These are phyloP conservation scores for Parnassius mnemosyne DNA, from an alignment of 2,888 invertebrate genomes.

Conservation along the genomic window DNA sequence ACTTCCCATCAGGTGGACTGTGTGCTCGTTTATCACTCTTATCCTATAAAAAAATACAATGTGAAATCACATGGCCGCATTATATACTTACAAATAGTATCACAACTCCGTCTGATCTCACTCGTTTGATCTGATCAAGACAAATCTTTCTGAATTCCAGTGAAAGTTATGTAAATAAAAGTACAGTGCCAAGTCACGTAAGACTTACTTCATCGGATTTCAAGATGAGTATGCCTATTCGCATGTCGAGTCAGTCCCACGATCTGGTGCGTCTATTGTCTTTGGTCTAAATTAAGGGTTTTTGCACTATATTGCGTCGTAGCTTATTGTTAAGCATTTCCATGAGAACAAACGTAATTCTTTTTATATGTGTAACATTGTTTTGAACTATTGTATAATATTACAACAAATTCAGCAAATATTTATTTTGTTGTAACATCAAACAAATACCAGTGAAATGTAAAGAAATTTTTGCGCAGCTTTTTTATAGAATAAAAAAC, in stretches of 20 bases:
- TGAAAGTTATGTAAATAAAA: constrained; percentile 21
- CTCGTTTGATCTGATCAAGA: constrained; percentile 4
- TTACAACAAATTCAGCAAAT: no score
- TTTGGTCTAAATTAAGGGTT: constrained; percentile 46
- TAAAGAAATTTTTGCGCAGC: no score
- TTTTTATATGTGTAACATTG: not conserved
- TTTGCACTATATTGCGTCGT: constrained; percentile 29
- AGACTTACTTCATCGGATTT: constrained; percentile 17
- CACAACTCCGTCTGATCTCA: not conserved
- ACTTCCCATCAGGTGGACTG: no score
- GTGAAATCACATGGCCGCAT: no score
- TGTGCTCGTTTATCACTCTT: no score
- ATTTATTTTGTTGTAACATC: no score
- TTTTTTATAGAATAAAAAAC: no score
- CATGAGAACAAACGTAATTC: constrained; percentile 17
- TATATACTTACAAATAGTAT: no score
- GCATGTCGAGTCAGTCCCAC: constrained; percentile 30
- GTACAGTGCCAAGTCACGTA: constrained; percentile 21
- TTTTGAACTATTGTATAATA: no score
- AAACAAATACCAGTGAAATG: no score
- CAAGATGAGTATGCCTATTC: constrained; percentile 14
- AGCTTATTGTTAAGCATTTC: constrained; percentile 20
- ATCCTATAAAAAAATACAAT: no score
- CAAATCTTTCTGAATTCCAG: constrained; percentile 4
- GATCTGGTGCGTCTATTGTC: constrained; percentile 30